Conservation (phyloP, 2,888 invertebrate species). For the Dinocampus coccinellae region DNA sequence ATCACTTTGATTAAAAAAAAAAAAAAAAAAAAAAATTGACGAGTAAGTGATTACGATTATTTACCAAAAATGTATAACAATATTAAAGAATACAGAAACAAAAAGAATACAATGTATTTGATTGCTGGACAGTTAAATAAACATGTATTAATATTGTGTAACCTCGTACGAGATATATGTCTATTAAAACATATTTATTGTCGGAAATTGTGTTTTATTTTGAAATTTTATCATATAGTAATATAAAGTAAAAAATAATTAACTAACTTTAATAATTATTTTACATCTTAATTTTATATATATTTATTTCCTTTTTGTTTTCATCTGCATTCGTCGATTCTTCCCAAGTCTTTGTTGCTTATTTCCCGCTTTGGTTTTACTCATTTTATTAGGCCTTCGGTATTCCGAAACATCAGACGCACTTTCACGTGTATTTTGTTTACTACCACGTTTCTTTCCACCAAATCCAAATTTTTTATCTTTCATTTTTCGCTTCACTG, state of each 20-base stretch:
- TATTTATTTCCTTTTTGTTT: constrained; percentile 62
- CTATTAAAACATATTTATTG: constrained; percentile 70
- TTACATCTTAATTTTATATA: background rate
- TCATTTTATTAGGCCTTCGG: constrained; percentile 59
- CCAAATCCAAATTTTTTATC: constrained; percentile 95
- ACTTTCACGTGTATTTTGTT: constrained; percentile 88
- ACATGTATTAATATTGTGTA: constrained; percentile 70
- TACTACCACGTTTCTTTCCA: constrained; percentile 92
- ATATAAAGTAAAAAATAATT: no score
- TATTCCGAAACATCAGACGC: constrained; percentile 77
- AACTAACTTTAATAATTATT: no score
- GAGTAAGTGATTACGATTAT: constrained; percentile 52
- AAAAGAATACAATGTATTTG: constrained; percentile 66
- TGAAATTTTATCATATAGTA: background rate
- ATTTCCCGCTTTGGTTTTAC: constrained; percentile 44
- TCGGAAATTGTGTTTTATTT: constrained; percentile 52
- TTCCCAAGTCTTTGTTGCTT: constrained; percentile 68
- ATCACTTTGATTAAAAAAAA: constrained; percentile 29
- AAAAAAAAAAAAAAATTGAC: constrained; percentile 31
- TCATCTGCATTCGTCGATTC: constrained; percentile 69
- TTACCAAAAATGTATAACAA: constrained; percentile 59
- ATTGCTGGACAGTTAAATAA: constrained; percentile 70
- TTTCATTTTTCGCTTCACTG: constrained; percentile 77
- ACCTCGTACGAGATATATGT: constrained; percentile 69
- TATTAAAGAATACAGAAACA: constrained; percentile 49